phyloP scores from a whole-genome alignment of 2,797 vertebrate genomes.

The Sebastes variabilis region DNA sequence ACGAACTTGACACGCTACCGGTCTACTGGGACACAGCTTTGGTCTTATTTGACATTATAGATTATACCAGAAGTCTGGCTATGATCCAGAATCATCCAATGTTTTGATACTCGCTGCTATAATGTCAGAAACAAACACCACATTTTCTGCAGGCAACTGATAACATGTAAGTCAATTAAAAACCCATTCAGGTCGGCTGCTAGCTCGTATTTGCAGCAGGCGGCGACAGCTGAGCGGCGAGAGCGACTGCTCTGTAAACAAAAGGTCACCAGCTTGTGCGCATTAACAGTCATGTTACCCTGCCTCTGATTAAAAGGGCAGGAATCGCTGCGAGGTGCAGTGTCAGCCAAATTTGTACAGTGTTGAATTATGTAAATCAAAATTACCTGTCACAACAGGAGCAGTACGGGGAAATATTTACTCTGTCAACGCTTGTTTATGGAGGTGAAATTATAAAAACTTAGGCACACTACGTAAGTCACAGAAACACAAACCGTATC shows the following conservation, averaged over 20 bases:
- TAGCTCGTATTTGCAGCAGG: slow-evolving; percentile 25
- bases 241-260: slow-evolving; percentile 47
- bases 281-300: slow-evolving; percentile 47
- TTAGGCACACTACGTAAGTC: not conserved
- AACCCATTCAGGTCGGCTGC: slow-evolving; percentile 41
- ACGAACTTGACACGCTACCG: not conserved
- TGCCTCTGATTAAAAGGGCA: slow-evolving; percentile 63
- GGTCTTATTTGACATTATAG: slow-evolving; percentile 2
- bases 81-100: slow-evolving; percentile 4
- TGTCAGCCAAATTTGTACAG: slow-evolving; percentile 51
- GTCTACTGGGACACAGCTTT: not conserved
- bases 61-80: not conserved
- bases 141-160: slow-evolving; percentile 45
- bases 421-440: slow-evolving; percentile 4
- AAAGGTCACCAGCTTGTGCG: slow-evolving; percentile 60
- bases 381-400: slow-evolving; percentile 48
- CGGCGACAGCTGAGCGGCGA: slow-evolving; percentile 27
- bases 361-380: slow-evolving; percentile 46
- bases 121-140: slow-evolving; percentile 39
- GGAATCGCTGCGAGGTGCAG: slow-evolving; percentile 26
- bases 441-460: not conserved
- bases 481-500: slow-evolving; percentile 11
- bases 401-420: slow-evolving; percentile 29
- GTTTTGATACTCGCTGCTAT: not conserved
- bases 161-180: slow-evolving; percentile 60